phyloP scores from a whole-genome alignment of 2,888 invertebrate species.

The Galerucella calmariensis region DNA sequence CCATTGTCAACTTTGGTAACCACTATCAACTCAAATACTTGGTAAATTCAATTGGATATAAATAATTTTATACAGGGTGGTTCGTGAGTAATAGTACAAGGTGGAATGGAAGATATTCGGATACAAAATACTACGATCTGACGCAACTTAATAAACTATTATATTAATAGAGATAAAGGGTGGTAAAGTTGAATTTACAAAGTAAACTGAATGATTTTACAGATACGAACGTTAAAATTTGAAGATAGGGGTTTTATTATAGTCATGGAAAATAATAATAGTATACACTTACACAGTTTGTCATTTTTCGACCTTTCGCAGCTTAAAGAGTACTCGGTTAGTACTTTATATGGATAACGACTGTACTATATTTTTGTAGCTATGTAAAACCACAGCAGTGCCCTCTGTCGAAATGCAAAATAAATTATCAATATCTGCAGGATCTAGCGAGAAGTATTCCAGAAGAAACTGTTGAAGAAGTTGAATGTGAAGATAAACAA shows the following conservation, averaged over 20 bases:
- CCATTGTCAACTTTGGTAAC: constrained; percentile 59
- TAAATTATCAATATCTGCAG: constrained; percentile 62
- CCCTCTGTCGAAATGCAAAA: constrained; percentile 55
- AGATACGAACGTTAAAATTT: too few relatives aligned
- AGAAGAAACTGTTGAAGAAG: constrained; percentile 57
- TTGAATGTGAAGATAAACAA: constrained; percentile 49
- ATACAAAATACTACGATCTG: too few relatives aligned
- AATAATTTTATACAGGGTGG: neutral
- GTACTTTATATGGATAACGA: neutral
- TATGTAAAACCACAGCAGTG: constrained; percentile 50
- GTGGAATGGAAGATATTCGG: too few relatives aligned
- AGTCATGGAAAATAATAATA: too few relatives aligned
- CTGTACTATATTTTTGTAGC: constrained; percentile 27
- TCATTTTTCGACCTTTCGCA: too few relatives aligned
- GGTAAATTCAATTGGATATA: constrained; percentile 42
- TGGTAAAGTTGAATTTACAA: neutral
- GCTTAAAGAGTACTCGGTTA: neutral
- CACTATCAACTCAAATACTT: constrained; percentile 57
- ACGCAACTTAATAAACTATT: too few relatives aligned
- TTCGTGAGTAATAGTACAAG: too few relatives aligned
- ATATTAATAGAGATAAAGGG: too few relatives aligned
- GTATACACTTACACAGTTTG: too few relatives aligned
- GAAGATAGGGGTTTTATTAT: too few relatives aligned
- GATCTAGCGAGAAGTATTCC: constrained; percentile 62
- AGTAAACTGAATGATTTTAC: too few relatives aligned